phyloP scores from a whole-genome alignment of 2,888 invertebrate genomes.

The Drosophila monieri region DNA sequence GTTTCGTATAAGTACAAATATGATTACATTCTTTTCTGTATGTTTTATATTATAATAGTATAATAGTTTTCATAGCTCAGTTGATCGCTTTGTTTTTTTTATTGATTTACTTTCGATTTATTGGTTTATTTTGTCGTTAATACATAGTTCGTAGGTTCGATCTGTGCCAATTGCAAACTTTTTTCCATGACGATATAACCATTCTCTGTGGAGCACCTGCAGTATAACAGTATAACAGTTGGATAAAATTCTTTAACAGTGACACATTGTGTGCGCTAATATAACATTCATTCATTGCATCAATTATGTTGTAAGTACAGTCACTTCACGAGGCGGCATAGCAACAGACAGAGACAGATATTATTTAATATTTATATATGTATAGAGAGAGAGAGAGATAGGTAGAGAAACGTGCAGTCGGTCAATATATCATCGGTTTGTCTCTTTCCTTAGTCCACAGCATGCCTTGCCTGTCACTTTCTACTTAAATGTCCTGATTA shows the following conservation, averaged over 20 bases:
- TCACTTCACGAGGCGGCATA: slow-evolving; percentile 38
- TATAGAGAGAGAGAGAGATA: slow-evolving; percentile 1
- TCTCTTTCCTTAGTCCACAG: slow-evolving; percentile 16
- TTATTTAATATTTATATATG: slow-evolving; percentile 7
- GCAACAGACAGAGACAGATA: slow-evolving; percentile 41
- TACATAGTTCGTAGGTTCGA: slow-evolving; percentile 54
- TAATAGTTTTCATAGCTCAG: slow-evolving; percentile 25
- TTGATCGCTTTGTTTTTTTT: slow-evolving; percentile 31
- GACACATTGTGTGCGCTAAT: slow-evolving; percentile 44
- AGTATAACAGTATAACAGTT: slow-evolving; percentile 37
- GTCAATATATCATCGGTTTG: slow-evolving; percentile 13
- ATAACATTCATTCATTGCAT: slow-evolving; percentile 46
- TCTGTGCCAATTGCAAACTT: slow-evolving; percentile 82
- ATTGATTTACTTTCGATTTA: slow-evolving; percentile 21
- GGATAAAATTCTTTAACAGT: slow-evolving; percentile 42
- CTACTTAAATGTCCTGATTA: slow-evolving; percentile 6
- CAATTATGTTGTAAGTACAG: slow-evolving; percentile 21
- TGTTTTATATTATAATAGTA: slow-evolving; percentile 4
- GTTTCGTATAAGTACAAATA: slow-evolving; percentile 72
- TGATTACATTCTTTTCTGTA: slow-evolving; percentile 46
- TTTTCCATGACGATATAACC: slow-evolving; percentile 54
- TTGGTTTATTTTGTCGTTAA: slow-evolving; percentile 22
- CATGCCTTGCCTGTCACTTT: slow-evolving; percentile 24
- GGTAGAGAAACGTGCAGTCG: slow-evolving; percentile 38
- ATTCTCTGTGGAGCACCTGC: slow-evolving; percentile 41